Evolutionary conservation across 2,888 invertebrate genomes (phyloP), one percentile per base, ranked within the genome.

Genomic region (Troides aeacus): DNA sequence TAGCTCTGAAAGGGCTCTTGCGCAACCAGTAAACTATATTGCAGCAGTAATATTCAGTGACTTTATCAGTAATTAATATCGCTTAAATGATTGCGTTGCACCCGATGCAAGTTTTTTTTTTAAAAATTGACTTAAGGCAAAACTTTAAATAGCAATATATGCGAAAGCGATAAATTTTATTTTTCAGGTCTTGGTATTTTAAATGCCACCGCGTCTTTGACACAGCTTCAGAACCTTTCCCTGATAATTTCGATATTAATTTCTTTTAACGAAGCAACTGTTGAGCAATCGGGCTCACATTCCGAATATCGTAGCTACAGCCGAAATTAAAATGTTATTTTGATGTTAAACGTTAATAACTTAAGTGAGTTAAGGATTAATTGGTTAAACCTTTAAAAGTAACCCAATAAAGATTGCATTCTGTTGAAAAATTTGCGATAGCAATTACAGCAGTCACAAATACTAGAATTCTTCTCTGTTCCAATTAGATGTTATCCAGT

Each of bases 201-300:
- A 69, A 68, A 69, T 69, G 56, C 64, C 64, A 64, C 53, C 18
- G 56, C 60, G 64, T 64, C 64, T 61, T 64, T 69, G 69, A 57
- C 69, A 64, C 39, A 6, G 36, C 24, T 24, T 62, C 36, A 36
- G 56, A 64, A 39, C 60, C 64, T 61, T 64, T 69, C 56, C 53
- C 56, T 64, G 60, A 56, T 69, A 18, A 36, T 42, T 23, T 21
- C 58, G 56, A 64, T 30, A 42, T 50, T 46, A 30, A 59, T 46
- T 50, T 24, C 63, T 8, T 15, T 8, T 7, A n/a, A 53, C n/a
- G 53, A 53, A 12, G n/a, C 53, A 53, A n/a, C n/a, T 18, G 18
- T 53, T 53, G n/a, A n/a, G 53, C 53, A 53, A 53, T 53, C 18
- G 53, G n/a, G 53, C n/a, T n/a, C 53, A n/a, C 5, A 53, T n/a